phyloP scores from a whole-genome alignment of 2,888 invertebrate genomes.

The Flexamia atlantica region DNA sequence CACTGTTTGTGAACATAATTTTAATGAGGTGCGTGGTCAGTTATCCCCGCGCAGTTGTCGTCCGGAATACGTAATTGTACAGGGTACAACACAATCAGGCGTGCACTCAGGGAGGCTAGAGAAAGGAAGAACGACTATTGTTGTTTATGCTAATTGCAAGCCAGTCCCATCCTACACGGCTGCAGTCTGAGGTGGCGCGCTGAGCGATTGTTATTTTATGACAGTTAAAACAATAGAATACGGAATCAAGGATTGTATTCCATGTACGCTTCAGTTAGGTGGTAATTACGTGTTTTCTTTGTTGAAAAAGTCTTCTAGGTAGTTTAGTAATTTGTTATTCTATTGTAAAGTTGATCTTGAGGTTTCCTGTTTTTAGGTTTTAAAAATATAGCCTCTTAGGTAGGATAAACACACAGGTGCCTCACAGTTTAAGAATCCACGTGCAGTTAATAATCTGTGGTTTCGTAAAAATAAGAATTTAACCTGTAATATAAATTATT shows the following conservation, averaged over 20 bases:
- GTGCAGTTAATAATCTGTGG: too few relatives aligned
- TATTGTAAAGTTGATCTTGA: too few relatives aligned
- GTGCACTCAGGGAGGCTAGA: not conserved
- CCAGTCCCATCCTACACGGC: not conserved
- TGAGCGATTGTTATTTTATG: constrained; percentile 12
- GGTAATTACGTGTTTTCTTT: too few relatives aligned
- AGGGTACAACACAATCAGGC: not conserved
- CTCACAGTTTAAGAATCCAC: too few relatives aligned
- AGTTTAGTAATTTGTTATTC: too few relatives aligned
- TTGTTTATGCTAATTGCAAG: constrained; percentile 7
- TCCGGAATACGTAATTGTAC: not conserved
- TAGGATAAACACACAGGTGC: too few relatives aligned
- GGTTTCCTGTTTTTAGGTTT: too few relatives aligned
- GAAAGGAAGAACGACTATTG: not conserved
- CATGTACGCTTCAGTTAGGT: not conserved
- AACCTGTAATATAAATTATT: too few relatives aligned
- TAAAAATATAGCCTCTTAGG: too few relatives aligned
- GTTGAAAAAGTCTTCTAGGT: too few relatives aligned
- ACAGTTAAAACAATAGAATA: not conserved
- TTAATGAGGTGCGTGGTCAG: not conserved
- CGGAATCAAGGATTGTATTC: not conserved
- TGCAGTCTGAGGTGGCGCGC: not conserved
- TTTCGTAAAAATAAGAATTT: too few relatives aligned
- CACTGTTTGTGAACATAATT: too few relatives aligned
- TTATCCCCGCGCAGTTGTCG: not conserved